These are phyloP conservation scores for Hypotaenidia philippensis DNA, from an alignment of 2,797 vertebrate species.

Conservation along the genomic window DNA sequence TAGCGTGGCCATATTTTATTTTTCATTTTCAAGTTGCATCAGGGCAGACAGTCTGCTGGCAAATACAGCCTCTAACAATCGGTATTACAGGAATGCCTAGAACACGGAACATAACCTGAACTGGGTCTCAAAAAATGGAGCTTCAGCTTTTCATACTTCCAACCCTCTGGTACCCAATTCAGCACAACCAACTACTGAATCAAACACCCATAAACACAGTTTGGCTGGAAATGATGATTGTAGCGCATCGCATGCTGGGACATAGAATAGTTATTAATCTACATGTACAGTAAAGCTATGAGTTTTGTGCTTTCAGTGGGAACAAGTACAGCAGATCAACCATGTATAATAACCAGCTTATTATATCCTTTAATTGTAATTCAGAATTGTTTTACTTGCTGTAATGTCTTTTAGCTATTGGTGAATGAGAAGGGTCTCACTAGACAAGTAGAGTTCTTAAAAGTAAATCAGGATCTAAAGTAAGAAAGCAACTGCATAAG, in stretches of 20 bases:
- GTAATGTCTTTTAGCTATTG: not conserved
- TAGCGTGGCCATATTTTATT: not conserved
- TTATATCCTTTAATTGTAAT: not conserved
- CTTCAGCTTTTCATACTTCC: not conserved
- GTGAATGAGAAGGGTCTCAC: not conserved
- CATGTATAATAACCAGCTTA: not conserved
- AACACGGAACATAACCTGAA: not conserved
- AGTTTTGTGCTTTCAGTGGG: not conserved
- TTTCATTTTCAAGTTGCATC: not conserved
- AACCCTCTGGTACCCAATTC: not conserved
- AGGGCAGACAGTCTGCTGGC: not conserved
- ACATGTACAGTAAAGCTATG: not conserved
- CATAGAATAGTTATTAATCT: not conserved
- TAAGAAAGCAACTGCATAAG: not conserved
- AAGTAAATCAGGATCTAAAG: not conserved
- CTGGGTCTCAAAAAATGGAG: not conserved
- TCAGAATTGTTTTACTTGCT: not conserved
- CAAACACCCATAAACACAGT: not conserved
- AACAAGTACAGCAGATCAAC: not conserved
- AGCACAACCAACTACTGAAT: not conserved
- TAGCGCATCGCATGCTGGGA: rapidly evolving
- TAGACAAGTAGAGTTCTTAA: not conserved
- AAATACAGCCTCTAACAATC: not conserved
- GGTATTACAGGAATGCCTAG: not conserved
- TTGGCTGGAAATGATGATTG: not conserved